Conservation (phyloP, 92 coral and sea anemone species). For the Porites lobata region DNA sequence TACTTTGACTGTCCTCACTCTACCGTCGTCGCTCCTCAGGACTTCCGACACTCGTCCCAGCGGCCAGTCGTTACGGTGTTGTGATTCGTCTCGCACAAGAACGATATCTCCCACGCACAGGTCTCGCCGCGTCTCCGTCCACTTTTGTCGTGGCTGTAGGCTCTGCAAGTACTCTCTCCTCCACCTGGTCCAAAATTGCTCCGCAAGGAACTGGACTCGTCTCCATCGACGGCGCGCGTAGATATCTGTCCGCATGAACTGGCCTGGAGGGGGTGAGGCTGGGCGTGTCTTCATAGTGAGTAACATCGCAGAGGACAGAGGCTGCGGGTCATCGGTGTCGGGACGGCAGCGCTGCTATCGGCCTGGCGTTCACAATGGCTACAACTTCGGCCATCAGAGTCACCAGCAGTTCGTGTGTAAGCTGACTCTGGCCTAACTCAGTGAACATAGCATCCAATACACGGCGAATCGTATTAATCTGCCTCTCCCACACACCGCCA, state of each 20-base stretch:
- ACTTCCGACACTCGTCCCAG: conserved; percentile 7
- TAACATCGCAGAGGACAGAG: conserved; percentile 52
- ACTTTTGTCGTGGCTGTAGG: conserved; percentile 36
- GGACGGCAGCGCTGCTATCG: conserved; percentile 41
- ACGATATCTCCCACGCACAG: conserved; percentile 41
- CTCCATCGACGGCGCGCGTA: conserved; percentile 48
- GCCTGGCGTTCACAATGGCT: conserved; percentile 58
- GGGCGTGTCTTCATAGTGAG: conserved; percentile 50
- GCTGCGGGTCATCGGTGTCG: conserved; percentile 46
- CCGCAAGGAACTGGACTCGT: conserved; percentile 36
- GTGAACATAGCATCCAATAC: conserved; percentile 50
- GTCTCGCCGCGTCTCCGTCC: conserved; percentile 30
- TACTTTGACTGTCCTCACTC: conserved; percentile 8
- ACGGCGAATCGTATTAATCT: conserved; percentile 51
- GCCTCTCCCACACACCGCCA: conserved; percentile 73
- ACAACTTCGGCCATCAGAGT: conserved; percentile 48
- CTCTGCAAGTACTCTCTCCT: conserved; percentile 39
- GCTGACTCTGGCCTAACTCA: conserved; percentile 36
- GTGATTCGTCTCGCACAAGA: conserved; percentile 16
- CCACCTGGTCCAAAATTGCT: conserved; percentile 45
- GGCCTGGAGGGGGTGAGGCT: conserved; percentile 42
- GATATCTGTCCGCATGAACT: conserved; percentile 28
- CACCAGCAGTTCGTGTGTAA: conserved; percentile 36
- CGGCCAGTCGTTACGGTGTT: conserved; percentile 39
- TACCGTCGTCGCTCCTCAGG: background rate